These are phyloP conservation scores for Eulithis testata DNA, from an alignment of 2,888 invertebrate genomes.

Conservation along the genomic window DNA sequence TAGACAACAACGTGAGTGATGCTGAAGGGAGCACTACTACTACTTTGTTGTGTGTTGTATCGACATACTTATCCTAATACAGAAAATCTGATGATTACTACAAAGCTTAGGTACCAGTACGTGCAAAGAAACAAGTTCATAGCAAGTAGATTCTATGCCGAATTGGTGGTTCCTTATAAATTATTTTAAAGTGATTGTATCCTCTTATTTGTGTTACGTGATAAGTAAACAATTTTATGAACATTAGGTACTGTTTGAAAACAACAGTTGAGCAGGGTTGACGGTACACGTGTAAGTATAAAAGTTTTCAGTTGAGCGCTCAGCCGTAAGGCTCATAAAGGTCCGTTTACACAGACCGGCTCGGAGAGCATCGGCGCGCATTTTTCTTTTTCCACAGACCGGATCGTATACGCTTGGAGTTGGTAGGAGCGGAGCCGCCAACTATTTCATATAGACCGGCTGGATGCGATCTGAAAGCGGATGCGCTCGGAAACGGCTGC, in stretches of 20 bases:
- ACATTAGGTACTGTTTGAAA: conserved; percentile 11
- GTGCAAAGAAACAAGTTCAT: background rate
- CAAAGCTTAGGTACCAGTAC: background rate
- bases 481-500: no score
- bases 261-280: conserved; percentile 13
- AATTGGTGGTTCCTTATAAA: background rate
- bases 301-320: conserved; percentile 17
- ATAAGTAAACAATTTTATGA: background rate
- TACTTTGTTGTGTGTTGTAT: conserved; percentile 11
- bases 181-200: background rate
- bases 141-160: background rate
- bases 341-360: no score
- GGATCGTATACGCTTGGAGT: no score
- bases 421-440: no score
- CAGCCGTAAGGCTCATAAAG: conserved; percentile 24
- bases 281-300: conserved; percentile 12
- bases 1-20: conserved; percentile 47
- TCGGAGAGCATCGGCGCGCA: no score
- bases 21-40: conserved; percentile 19
- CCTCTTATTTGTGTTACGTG: background rate
- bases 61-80: background rate
- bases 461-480: no score
- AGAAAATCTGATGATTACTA: background rate
- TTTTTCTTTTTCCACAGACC: no score
- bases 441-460: no score